Conservation (phyloP, 2,797 vertebrate species). For the Xyrichtys novacula region DNA sequence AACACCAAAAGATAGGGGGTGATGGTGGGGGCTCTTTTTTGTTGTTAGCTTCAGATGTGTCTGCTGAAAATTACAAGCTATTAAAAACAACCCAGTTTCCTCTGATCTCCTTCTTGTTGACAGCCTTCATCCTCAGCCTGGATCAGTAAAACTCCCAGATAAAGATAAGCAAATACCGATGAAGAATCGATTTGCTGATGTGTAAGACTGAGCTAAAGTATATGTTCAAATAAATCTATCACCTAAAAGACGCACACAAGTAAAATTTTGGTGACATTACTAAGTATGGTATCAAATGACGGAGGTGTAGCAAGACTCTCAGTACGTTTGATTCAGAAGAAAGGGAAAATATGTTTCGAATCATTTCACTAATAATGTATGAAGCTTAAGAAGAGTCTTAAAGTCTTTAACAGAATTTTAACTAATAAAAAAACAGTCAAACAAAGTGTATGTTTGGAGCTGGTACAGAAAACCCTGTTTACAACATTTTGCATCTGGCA, state of each 20-base stretch:
- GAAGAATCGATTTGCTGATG: too few relatives aligned
- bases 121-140: too few relatives aligned
- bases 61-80: not conserved
- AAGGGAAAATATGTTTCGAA: not conserved
- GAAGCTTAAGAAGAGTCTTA: not conserved
- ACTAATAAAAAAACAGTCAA: not conserved
- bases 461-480: constrained; percentile 28
- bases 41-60: not conserved
- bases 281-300: not conserved
- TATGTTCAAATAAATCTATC: not conserved
- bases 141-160: too few relatives aligned
- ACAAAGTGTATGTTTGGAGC: not conserved
- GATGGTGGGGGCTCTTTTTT: not conserved
- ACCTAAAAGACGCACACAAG: not conserved
- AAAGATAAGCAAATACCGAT: too few relatives aligned
- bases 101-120: not conserved
- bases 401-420: not conserved
- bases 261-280: not conserved
- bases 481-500: too few relatives aligned
- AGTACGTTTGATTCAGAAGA: not conserved
- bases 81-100: not conserved
- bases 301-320: not conserved
- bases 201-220: too few relatives aligned
- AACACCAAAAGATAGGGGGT: not conserved
- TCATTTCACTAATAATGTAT: not conserved